Evolutionary conservation across 2,797 vertebrate genomes (phyloP).

Genomic region (Sylvilagus floridanus): DNA sequence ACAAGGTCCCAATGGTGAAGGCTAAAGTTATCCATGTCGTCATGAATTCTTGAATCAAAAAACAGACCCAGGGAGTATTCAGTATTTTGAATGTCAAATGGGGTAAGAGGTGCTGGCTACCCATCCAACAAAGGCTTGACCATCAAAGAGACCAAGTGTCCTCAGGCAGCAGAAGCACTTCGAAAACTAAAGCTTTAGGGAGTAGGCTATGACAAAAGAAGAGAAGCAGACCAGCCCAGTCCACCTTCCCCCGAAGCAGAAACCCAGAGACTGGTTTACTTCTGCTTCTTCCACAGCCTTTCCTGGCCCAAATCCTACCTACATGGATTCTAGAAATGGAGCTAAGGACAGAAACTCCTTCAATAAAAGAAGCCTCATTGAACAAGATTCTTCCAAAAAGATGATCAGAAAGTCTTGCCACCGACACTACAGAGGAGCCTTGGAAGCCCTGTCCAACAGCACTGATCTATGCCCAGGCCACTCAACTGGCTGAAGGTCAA

Average conservation of each 20-base stretch:
- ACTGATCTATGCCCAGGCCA: constrained; percentile 92
- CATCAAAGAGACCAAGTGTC: constrained; percentile 92
- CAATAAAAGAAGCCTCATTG: constrained; percentile 86
- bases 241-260: background rate
- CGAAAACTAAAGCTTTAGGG: constrained; percentile 78
- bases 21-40: background rate
- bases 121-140: constrained; percentile 93
- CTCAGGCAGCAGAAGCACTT: constrained; percentile 90
- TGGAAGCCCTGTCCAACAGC: constrained; percentile 93
- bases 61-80: constrained; percentile 93
- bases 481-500: constrained; percentile 87
- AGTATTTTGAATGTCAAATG: constrained; percentile 93
- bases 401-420: constrained; percentile 90
- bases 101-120: constrained; percentile 92
- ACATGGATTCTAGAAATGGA: constrained; percentile 68
- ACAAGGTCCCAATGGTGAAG: background rate
- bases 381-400: constrained; percentile 85
- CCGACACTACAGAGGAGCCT: constrained; percentile 93
- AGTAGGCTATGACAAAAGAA: background rate
- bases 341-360: constrained; percentile 71
- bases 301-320: constrained; percentile 74
- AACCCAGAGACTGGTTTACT: background rate
- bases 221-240: background rate
- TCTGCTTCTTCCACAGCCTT: constrained; percentile 68
- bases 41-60: constrained; percentile 86